A percentile compares a stretch with the other conserved stretches of the same genome.
phyloP scores from a whole-genome alignment of 2,797 vertebrate species.

The Acipenser oxyrinchus region DNA sequence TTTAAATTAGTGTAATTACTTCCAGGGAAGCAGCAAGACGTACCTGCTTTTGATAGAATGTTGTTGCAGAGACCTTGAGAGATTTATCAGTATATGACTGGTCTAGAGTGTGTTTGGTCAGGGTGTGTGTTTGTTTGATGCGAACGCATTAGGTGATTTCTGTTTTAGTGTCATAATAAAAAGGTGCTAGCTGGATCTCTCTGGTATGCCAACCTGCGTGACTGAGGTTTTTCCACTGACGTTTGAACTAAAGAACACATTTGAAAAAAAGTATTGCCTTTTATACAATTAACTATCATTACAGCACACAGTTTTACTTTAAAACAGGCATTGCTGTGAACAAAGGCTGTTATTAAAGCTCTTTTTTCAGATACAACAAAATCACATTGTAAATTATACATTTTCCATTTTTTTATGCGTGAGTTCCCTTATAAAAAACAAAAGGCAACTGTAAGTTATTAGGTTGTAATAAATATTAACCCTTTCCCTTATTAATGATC shows the following conservation, averaged over 20 bases:
- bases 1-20: conserved; percentile 1
- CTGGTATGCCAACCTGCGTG: neutral
- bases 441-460: no score
- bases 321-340: neutral
- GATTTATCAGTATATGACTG: neutral
- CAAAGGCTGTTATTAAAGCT: neutral
- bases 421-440: no score
- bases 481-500: no score
- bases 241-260: neutral
- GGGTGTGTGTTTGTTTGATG: neutral
- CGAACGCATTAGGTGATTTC: neutral
- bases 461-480: no score
- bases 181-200: neutral
- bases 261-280: neutral
- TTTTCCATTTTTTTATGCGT: neutral
- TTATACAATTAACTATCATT: neutral
- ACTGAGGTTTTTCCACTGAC: neutral
- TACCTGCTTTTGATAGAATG: neutral
- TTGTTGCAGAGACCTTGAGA: neutral
- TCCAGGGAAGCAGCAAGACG: neutral
- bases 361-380: neutral
- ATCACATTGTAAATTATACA: neutral
- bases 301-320: neutral
- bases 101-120: neutral
- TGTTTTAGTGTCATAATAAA: neutral